Conservation (phyloP, 1,140 invertebrate species). For the Leptinotarsa undecemlineata region DNA sequence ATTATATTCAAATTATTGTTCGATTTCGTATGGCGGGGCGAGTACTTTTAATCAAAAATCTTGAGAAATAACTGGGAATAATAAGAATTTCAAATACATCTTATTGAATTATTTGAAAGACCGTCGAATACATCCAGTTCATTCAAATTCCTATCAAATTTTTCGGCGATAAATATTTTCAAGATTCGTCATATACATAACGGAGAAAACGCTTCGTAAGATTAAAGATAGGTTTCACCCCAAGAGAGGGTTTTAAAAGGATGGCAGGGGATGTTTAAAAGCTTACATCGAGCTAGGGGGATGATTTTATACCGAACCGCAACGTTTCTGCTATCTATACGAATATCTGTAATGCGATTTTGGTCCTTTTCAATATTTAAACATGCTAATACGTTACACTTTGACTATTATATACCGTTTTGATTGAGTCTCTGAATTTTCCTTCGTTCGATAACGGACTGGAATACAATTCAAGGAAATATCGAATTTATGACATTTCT, state of each 20-base stretch:
- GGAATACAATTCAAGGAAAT: no score
- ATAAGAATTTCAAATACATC: no score
- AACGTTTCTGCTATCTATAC: slow-evolving; percentile 16
- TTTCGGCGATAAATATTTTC: slow-evolving; percentile 1
- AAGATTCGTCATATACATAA: slow-evolving; percentile 7
- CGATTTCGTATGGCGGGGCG: no score
- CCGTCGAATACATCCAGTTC: no score
- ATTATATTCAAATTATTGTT: no score
- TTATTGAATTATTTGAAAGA: no score
- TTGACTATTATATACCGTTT: neutral
- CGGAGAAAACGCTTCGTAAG: slow-evolving; percentile 16
- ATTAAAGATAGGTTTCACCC: slow-evolving; percentile 38
- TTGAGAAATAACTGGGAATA: no score
- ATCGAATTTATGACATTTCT: no score
- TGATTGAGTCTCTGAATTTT: neutral
- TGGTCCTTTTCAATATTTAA: slow-evolving; percentile 26
- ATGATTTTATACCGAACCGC: slow-evolving; percentile 23
- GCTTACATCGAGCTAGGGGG: slow-evolving; percentile 19
- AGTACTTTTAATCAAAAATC: no score
- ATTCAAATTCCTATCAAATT: slow-evolving; percentile 3
- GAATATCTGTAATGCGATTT: slow-evolving; percentile 38
- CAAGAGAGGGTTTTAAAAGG: slow-evolving; percentile 30
- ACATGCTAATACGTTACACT: slow-evolving; percentile 21
- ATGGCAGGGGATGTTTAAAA: slow-evolving; percentile 33
- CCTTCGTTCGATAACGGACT: no score